Percentiles rank a stretch among this genome's conserved stretches.
These are phyloP conservation scores for Thalassoma bifasciatum DNA, from an alignment of 2,113 vertebrate genomes.

Conservation along the genomic window DNA sequence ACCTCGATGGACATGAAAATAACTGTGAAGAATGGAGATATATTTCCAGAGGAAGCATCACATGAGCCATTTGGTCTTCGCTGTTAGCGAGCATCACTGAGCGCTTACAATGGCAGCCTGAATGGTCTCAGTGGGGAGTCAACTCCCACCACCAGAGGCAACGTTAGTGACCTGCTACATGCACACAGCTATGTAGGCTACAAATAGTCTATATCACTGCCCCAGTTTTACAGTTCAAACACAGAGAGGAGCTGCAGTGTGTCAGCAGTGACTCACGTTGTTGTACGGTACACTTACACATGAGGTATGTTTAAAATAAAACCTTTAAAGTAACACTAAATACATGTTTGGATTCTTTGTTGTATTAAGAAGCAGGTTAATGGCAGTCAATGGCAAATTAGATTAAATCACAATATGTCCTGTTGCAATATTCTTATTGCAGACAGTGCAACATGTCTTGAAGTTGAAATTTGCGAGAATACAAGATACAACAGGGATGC, in stretches of 20 bases:
- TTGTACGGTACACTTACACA: background rate
- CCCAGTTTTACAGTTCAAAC: conserved; percentile 21
- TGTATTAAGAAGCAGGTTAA: background rate
- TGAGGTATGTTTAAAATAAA: background rate
- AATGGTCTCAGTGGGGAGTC: conserved; percentile 14
- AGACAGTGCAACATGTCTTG: too few species aligned
- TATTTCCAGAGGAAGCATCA: background rate
- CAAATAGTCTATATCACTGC: conserved; percentile 3
- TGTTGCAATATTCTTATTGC: too few species aligned
- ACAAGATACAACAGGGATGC: too few species aligned
- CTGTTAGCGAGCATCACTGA: conserved; percentile 16
- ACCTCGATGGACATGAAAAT: background rate
- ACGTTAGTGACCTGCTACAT: conserved; percentile 5
- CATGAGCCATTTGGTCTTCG: background rate
- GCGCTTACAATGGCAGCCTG: conserved; percentile 6
- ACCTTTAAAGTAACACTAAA: background rate
- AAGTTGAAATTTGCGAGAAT: too few species aligned
- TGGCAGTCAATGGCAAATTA: too few species aligned
- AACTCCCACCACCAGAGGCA: conserved; percentile 25
- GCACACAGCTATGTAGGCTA: background rate
- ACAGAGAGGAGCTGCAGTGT: background rate
- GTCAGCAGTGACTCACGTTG: background rate
- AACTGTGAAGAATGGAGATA: background rate
- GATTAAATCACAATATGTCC: too few species aligned
- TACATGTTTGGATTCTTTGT: background rate